phyloP scores from a whole-genome alignment of 2,797 vertebrate genomes.

The Ataeniobius toweri region DNA sequence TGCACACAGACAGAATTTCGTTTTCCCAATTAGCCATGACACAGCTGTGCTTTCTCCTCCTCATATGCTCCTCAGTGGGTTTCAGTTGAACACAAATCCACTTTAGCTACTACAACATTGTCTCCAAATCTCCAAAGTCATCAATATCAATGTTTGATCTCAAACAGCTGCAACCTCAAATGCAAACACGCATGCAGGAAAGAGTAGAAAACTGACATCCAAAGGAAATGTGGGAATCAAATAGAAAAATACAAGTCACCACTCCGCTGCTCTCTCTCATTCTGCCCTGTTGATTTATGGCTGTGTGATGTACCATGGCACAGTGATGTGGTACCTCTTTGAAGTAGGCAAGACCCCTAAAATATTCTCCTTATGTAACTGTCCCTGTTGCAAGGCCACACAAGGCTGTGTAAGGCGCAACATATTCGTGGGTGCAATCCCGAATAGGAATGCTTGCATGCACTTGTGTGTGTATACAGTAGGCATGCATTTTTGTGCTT shows the following conservation, averaged over 20 bases:
- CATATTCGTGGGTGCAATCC: slow-evolving; percentile 49
- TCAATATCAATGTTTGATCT: slow-evolving; percentile 53
- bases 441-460: neutral
- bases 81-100: slow-evolving; percentile 62
- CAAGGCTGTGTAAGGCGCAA: slow-evolving; percentile 56
- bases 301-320: slow-evolving; percentile 60
- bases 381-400: slow-evolving; percentile 65
- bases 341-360: slow-evolving; percentile 70
- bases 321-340: slow-evolving; percentile 69
- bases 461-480: slow-evolving; percentile 29
- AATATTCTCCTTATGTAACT: slow-evolving; percentile 82
- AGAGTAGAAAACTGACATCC: slow-evolving; percentile 22
- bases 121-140: slow-evolving; percentile 49
- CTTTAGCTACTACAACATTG: slow-evolving; percentile 45
- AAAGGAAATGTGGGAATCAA: slow-evolving; percentile 25
- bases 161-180: slow-evolving; percentile 15
- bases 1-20: slow-evolving; percentile 13
- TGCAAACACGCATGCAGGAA: slow-evolving; percentile 3
- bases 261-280: slow-evolving; percentile 31
- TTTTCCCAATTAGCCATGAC: slow-evolving; percentile 55
- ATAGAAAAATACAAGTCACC: slow-evolving; percentile 37
- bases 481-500: slow-evolving; percentile 30
- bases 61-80: slow-evolving; percentile 59
- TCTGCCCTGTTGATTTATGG: slow-evolving; percentile 38
- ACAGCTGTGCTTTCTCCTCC: slow-evolving; percentile 62